These are phyloP conservation scores for Cylloceria caligata DNA, from an alignment of 2,888 invertebrate genomes.

Conservation along the genomic window DNA sequence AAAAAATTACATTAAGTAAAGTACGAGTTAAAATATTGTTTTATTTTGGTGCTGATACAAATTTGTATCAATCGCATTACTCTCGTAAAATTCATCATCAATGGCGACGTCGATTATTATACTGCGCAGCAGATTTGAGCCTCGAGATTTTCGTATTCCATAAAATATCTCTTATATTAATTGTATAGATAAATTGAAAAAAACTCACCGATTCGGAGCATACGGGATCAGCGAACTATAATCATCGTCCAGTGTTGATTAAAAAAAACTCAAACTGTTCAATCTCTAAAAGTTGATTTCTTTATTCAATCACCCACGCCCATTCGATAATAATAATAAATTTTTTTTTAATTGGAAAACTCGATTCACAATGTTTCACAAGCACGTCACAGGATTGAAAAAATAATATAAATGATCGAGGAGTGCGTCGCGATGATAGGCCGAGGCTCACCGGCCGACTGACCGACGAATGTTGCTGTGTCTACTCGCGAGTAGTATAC, in stretches of 20 bases:
- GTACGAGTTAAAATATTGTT: no score
- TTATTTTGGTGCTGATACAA: no score
- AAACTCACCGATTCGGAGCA: constrained; percentile 50
- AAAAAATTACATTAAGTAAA: no score
- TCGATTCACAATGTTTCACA: constrained; percentile 23
- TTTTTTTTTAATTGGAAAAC: no score
- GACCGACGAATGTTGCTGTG: constrained; percentile 56
- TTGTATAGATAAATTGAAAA: neutral
- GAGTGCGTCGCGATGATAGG: constrained; percentile 40
- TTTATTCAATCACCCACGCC: neutral
- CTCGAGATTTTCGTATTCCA: no score
- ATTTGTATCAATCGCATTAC: no score
- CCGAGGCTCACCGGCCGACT: constrained; percentile 63
- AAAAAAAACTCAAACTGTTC: constrained; percentile 4
- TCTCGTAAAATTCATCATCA: neutral
- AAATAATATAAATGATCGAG: constrained; percentile 2
- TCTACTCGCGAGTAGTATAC: constrained; percentile 45
- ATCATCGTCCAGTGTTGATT: constrained; percentile 13
- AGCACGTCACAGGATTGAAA: constrained; percentile 15
- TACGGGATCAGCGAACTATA: constrained; percentile 44
- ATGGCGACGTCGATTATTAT: no score
- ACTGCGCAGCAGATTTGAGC: no score
- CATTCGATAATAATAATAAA: no score
- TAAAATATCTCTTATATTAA: no score
- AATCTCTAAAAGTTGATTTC: neutral